Conservation (phyloP, 1,140 invertebrate species). For the Condylostylus longicornis region DNA sequence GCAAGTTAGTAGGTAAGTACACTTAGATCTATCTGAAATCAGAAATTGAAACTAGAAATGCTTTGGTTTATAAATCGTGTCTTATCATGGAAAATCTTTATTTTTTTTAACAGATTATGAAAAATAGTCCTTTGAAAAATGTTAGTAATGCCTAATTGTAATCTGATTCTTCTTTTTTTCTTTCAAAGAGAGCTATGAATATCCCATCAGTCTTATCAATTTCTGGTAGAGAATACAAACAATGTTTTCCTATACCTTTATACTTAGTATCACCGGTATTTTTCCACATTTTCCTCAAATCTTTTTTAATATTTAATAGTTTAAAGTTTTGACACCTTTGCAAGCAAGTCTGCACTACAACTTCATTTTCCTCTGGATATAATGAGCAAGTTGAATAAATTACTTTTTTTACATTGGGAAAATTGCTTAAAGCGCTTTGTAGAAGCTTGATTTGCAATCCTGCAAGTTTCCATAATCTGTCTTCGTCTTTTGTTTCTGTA, state of each 20-base stretch:
- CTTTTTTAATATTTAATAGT: constrained; percentile 41
- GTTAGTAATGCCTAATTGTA: no score
- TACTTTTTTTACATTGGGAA: constrained; percentile 68
- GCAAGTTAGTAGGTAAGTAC: no score
- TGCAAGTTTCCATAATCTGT: constrained; percentile 51
- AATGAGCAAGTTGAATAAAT: constrained; percentile 94
- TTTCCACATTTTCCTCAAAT: constrained; percentile 46
- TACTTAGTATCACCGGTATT: constrained; percentile 50
- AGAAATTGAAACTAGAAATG: no score
- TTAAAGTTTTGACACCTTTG: constrained; percentile 41
- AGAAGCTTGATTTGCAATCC: constrained; percentile 75
- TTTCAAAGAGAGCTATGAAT: constrained; percentile 81
- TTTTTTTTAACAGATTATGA: no score
- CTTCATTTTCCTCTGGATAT: constrained; percentile 81
- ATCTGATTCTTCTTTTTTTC: constrained; percentile 33
- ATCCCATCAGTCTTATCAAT: constrained; percentile 79
- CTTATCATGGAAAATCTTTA: no score
- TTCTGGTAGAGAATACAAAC: constrained; percentile 60
- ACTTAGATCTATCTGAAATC: no score
- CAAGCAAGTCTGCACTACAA: constrained; percentile 36
- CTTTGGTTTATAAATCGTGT: no score
- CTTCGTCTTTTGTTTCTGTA: constrained; percentile 25
- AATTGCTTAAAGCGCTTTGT: constrained; percentile 64
- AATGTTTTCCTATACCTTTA: constrained; percentile 46
- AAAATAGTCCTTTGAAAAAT: no score